These are phyloP conservation scores for Gephyroberyx darwinii DNA, from an alignment of 2,797 vertebrate species.

Conservation along the genomic window DNA sequence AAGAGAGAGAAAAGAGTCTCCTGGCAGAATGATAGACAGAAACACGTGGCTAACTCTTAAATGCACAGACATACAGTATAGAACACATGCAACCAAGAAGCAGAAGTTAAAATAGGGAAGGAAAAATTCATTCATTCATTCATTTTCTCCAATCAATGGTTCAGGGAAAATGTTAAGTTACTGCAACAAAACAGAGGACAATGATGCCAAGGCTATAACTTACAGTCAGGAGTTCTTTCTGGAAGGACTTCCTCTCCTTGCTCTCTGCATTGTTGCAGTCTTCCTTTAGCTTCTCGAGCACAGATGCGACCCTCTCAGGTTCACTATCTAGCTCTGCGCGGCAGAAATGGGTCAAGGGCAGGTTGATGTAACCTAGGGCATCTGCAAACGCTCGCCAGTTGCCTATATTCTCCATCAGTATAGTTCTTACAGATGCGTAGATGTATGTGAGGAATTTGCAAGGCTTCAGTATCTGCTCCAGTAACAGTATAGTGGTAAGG, in stretches of 20 bases:
- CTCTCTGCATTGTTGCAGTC: slow-evolving; percentile 91
- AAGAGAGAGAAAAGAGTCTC: slow-evolving; percentile 16
- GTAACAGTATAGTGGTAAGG: slow-evolving; percentile 86
- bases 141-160: slow-evolving; percentile 1
- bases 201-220: slow-evolving; percentile 66
- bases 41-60: slow-evolving; percentile 12
- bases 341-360: slow-evolving; percentile 91
- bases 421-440: slow-evolving; percentile 93
- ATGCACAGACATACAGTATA: slow-evolving; percentile 19
- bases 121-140: too few relatives aligned
- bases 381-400: slow-evolving; percentile 94
- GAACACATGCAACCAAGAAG: not conserved
- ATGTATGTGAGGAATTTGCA: slow-evolving; percentile 98
- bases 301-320: slow-evolving; percentile 91
- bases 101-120: not conserved
- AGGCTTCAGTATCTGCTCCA: slow-evolving; percentile 93
- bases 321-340: slow-evolving; percentile 91
- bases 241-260: slow-evolving; percentile 95
- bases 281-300: slow-evolving; percentile 95
- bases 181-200: slow-evolving; percentile 20
- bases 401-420: slow-evolving; percentile 96
- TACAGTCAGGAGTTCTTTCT: slow-evolving; percentile 95
- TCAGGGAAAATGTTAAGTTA: slow-evolving; percentile 31
- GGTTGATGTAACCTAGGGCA: slow-evolving; percentile 88
- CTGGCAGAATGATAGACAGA: slow-evolving; percentile 6